Percentiles rank a stretch among this genome's conserved stretches.
phyloP scores from a whole-genome alignment of 1,140 invertebrate genomes.

The Drosophila gunungcola region DNA sequence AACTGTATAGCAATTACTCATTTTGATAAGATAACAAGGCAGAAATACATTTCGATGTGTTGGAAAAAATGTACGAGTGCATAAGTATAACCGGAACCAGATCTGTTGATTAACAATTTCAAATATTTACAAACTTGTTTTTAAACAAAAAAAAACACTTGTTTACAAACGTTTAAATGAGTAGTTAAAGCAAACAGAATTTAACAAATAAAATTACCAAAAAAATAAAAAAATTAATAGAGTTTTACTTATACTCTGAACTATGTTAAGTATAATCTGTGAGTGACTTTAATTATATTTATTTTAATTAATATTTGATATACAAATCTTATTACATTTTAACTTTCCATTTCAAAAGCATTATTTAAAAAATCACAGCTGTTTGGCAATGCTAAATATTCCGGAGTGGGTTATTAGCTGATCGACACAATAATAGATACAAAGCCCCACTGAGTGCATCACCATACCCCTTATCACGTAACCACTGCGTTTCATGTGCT shows the following conservation, averaged over 20 bases:
- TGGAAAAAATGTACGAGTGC: background rate
- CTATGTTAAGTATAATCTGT: too few species aligned
- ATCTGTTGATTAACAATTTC: background rate
- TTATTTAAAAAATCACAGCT: background rate
- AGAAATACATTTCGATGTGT: slow-evolving; percentile 1
- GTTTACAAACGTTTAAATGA: background rate
- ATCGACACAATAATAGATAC: background rate
- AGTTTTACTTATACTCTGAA: too few species aligned
- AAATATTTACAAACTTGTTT: background rate
- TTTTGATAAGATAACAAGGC: slow-evolving; percentile 28
- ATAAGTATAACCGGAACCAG: background rate
- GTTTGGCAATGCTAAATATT: background rate
- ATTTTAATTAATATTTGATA: too few species aligned
- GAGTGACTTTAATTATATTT: too few species aligned
- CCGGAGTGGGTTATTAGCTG: background rate
- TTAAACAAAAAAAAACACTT: background rate
- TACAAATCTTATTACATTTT: too few species aligned
- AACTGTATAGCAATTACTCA: slow-evolving; percentile 14
- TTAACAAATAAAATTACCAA: background rate
- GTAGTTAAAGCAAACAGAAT: background rate
- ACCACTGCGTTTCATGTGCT: background rate
- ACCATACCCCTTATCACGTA: background rate
- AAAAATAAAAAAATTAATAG: background rate
- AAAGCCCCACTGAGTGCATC: background rate
- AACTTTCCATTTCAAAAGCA: background rate